Evolutionary conservation across 1,140 invertebrate genomes (phyloP).

Genomic region (Colletes gigas): DNA sequence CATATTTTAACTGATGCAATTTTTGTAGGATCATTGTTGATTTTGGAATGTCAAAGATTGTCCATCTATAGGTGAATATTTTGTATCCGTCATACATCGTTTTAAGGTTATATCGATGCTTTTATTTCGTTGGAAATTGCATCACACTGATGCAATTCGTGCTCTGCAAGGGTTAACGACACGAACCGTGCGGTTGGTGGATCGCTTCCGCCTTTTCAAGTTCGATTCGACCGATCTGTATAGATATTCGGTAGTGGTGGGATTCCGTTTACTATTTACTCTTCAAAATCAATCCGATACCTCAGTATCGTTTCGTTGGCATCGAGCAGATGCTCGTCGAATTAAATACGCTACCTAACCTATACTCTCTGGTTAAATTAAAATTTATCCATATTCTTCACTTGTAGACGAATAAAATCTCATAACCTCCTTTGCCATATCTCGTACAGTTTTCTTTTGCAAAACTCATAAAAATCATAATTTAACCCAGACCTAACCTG

Average conservation of each 20-base stretch:
- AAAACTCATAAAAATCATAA: too few relatives aligned
- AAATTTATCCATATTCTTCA: too few relatives aligned
- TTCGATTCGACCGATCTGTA: conserved; percentile 5
- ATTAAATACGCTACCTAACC: too few relatives aligned
- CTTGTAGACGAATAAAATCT: too few relatives aligned
- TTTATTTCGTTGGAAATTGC: conserved; percentile 50
- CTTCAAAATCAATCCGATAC: background rate
- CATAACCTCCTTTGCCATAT: too few relatives aligned
- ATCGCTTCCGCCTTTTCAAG: conserved; percentile 41
- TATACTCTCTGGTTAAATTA: too few relatives aligned
- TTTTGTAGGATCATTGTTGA: too few relatives aligned
- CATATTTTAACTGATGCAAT: too few relatives aligned
- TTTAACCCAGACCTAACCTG: too few relatives aligned
- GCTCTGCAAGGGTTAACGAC: conserved; percentile 50
- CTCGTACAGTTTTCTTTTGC: too few relatives aligned
- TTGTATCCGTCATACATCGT: background rate
- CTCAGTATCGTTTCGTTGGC: background rate
- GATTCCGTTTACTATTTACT: background rate
- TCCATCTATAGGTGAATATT: too few relatives aligned
- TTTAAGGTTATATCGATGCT: conserved; percentile 33
- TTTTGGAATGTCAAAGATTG: too few relatives aligned
- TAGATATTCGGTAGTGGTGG: background rate
- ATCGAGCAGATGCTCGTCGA: background rate
- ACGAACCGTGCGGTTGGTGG: conserved; percentile 9
- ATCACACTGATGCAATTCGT: conserved; percentile 28